These are phyloP conservation scores for Astreopora myriophthalma DNA, from an alignment of 64 coral and sea anemone genomes.

Conservation along the genomic window DNA sequence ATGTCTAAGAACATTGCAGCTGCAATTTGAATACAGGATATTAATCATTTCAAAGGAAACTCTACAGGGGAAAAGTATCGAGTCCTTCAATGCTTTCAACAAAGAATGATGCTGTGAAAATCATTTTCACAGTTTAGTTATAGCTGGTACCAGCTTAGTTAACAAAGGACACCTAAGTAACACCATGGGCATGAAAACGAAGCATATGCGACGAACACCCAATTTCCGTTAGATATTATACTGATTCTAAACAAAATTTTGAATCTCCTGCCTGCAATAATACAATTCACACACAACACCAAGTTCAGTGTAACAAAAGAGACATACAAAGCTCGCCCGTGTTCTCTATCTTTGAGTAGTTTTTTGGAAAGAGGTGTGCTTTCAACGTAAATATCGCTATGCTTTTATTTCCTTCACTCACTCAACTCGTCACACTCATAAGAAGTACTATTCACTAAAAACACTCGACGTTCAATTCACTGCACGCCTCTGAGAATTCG, in stretches of 20 bases:
- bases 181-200: neutral
- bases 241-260: neutral
- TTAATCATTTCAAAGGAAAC: conserved; percentile 23
- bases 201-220: neutral
- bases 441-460: neutral
- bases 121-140: neutral
- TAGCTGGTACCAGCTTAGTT: conserved; percentile 22
- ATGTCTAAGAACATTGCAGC: too few species aligned
- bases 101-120: conserved; percentile 22
- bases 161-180: neutral
- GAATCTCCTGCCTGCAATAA: neutral
- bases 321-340: neutral
- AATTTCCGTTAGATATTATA: neutral
- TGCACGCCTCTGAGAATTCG: neutral
- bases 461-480: neutral
- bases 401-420: too few species aligned
- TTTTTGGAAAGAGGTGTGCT: neutral
- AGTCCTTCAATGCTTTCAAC: neutral
- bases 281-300: neutral
- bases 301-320: neutral
- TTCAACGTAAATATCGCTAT: neutral
- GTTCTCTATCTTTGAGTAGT: neutral
- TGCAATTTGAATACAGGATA: conserved; percentile 8
- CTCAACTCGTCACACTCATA: too few species aligned
- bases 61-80: neutral